Evolutionary conservation across 2,888 invertebrate genomes (phyloP), one percentile per base, ranked within the genome.

Genomic region (Pseudococcus jackbeardsleyi): DNA sequence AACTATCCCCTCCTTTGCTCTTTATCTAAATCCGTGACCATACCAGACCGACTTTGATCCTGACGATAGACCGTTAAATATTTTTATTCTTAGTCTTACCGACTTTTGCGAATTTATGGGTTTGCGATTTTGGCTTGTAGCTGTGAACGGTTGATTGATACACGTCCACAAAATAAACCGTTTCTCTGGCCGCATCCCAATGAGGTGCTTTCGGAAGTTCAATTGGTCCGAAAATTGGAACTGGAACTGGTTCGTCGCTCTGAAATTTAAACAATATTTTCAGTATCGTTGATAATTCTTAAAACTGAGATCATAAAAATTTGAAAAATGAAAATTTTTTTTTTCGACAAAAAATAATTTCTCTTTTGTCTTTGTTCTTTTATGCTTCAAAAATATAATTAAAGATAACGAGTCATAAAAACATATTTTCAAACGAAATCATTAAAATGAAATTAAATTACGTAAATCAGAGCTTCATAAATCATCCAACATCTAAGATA

Each of bases 81-180:
- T 50, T 33, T 33, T 33, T 33, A 15, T 84, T 42, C 42, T 33
- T 33, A 15, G 50, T 42, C 42, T 88, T 54, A 88, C 88, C 88
- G 91, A 90, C 89, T 91, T 92, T 0, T 91, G 91, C 4, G 15
- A 26, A 33, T 39, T 93, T 93, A 42, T 93, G 91, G 89, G 92
- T 92, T 33, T 92, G 92, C 0, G 93, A 92, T 50, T 91, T 91
- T 0, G 93, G 92, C 89, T 94, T 93, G 8, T 93, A 91, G 90
- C 93, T 92, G 89, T 92, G 92, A 64, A 94, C 92, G 88, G 92
- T 92, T 89, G 93, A 93, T 0, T 90, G 91, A 0, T 90, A 89
- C 89, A 94, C 94, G 90, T 94, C 94, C 1, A 94, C 94, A 91
- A 93, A 94, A 90, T 93, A 94, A 0, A 94, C 92, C 0, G 93